Percentiles rank a stretch among this genome's conserved stretches.
These are phyloP conservation scores for Antigone vipio DNA, from an alignment of 2,113 vertebrate genomes.

Conservation along the genomic window DNA sequence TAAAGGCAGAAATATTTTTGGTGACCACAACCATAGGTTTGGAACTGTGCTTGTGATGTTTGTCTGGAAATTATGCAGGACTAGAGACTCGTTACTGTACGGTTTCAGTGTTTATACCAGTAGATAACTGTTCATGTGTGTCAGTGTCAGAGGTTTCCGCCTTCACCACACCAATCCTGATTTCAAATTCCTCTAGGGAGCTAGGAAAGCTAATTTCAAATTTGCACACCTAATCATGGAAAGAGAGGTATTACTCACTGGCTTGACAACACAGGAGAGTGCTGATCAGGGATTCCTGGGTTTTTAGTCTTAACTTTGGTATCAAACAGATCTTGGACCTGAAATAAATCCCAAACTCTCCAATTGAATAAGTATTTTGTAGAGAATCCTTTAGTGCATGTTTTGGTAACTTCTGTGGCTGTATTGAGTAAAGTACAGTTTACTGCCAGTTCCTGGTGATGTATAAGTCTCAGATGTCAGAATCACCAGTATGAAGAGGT, in stretches of 20 bases:
- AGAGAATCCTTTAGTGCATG: neutral
- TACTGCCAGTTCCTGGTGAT: neutral
- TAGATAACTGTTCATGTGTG: neutral
- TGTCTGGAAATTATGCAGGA: neutral
- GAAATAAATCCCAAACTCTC: neutral
- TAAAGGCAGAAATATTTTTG: neutral
- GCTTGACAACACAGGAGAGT: neutral
- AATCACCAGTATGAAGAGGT: neutral
- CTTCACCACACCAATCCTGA: neutral
- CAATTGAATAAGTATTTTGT: neutral
- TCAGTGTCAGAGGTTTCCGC: neutral
- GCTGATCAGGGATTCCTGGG: neutral
- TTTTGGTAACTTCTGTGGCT: neutral
- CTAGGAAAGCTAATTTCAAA: neutral
- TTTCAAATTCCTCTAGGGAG: neutral
- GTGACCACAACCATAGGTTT: neutral
- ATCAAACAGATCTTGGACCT: neutral
- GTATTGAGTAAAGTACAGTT: neutral
- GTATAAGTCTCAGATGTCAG: neutral
- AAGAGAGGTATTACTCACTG: neutral
- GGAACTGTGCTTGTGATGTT: neutral
- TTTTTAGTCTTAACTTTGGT: neutral
- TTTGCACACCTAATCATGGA: neutral
- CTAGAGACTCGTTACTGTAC: neutral
- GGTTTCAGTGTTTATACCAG: neutral